Evolutionary conservation across 2,797 vertebrate genomes (phyloP), one percentile per base, ranked within the genome.

Genomic region (Falco novaeseelandiae): DNA sequence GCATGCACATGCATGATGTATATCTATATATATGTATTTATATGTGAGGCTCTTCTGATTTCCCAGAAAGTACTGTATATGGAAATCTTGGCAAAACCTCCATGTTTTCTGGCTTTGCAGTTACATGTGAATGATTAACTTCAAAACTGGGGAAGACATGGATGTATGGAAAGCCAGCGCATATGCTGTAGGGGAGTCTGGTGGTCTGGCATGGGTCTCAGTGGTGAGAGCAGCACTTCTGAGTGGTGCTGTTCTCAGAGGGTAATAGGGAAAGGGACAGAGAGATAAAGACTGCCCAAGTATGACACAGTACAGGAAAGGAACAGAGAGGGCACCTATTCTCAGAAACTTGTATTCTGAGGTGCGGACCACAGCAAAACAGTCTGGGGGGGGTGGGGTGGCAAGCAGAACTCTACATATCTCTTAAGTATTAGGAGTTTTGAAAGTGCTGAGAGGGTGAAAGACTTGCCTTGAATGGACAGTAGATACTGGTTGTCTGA

Each of bases 1-100:
- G 17, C 12, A 22, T 0, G 0, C 25, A n/a, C 10, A 1, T n/a
- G 46, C 25, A 17, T 12, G 22, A 11, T 58, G 14, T 73, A 4
- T 73, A 4, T 66, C 27, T 83, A 0, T n/a, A 4, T 22, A 8
- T 38, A 8, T 63, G 5, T 38, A 36, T 42, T 62, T 67, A 36
- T 55, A 19, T 52, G 32, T 40, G 27, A 78, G 32, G 46, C 9
- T 69, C 13, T 73, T 86, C 48, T 57, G 20, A 52, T 86, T 6
- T 67, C 25, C 54, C 54, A 4, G 6, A 57, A 90, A 73, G 32
- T 74, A 8, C 12, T 34, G 6, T 13, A 13, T 17, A 17, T 57
- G 29, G 58, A 70, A 91, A 54, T 54, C 18, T 76, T 66, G 23
- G 79, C 38, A 58, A 77, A 89, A 55, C 14, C 4, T 46, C 25